Percentiles rank a stretch among this genome's conserved stretches.
phyloP scores from a whole-genome alignment of 2,888 invertebrate species.

The Rhyacophila evoluta region DNA sequence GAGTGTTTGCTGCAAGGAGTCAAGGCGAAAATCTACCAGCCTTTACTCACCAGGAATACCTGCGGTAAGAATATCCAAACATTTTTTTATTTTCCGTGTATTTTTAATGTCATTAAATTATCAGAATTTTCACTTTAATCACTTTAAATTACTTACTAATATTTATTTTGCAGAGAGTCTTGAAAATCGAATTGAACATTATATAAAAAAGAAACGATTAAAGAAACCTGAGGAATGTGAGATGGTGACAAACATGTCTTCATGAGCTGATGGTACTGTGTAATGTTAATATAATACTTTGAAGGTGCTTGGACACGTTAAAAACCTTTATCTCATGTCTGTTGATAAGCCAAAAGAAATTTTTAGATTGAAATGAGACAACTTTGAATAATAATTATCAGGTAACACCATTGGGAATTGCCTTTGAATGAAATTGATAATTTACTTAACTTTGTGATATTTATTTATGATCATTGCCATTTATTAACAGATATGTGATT shows the following conservation, averaged over 20 bases:
- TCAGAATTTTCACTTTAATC: too few relatives aligned
- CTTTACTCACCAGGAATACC: conserved; percentile 78
- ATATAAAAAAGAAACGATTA: conserved; percentile 75
- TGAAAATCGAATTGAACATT: conserved; percentile 83
- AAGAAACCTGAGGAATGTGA: conserved; percentile 20
- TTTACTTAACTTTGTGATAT: too few relatives aligned
- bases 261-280: not conserved
- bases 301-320: not conserved
- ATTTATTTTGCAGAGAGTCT: conserved; percentile 78
- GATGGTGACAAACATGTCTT: not conserved
- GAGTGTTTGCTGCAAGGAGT: conserved; percentile 76
- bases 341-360: not conserved
- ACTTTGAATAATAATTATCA: too few relatives aligned
- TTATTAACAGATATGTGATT: too few relatives aligned
- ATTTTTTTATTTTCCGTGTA: not conserved
- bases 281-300: not conserved
- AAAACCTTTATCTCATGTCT: not conserved
- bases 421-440: too few relatives aligned
- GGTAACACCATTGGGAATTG: too few relatives aligned
- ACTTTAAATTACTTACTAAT: too few relatives aligned
- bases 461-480: too few relatives aligned
- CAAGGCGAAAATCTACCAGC: conserved; percentile 77
- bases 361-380: not conserved
- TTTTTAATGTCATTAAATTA: too few relatives aligned
- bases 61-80: conserved; percentile 75